Percentiles rank a stretch among this genome's conserved stretches.
Evolutionary conservation across 2,888 invertebrate species (phyloP).

Genomic region (Plagiodera versicolora): DNA sequence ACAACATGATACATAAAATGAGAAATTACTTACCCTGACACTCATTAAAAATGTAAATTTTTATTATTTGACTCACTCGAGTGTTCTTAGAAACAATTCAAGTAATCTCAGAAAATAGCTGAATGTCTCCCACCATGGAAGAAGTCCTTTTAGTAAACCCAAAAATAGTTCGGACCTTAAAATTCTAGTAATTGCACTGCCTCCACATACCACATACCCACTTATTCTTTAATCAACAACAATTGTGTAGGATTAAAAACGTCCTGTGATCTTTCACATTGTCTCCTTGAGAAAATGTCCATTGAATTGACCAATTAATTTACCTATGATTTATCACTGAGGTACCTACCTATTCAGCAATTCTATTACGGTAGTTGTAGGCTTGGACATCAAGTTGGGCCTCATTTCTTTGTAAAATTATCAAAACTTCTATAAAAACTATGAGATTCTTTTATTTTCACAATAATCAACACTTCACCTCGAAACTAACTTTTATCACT

Average conservation of each 20-base stretch:
- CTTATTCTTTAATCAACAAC: constrained; percentile 1
- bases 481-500: background rate
- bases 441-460: background rate
- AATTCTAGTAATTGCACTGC: background rate
- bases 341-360: background rate
- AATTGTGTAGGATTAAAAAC: constrained; percentile 1
- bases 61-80: background rate
- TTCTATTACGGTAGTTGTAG: background rate
- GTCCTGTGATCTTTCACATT: constrained; percentile 1
- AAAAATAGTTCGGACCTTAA: background rate
- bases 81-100: background rate
- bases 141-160: background rate
- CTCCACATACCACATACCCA: background rate
- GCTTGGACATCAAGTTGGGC: background rate
- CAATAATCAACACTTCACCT: background rate
- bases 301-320: constrained; percentile 1
- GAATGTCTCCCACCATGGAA: background rate
- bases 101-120: background rate
- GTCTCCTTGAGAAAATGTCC: constrained; percentile 1
- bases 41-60: too few relatives aligned
- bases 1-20: too few relatives aligned
- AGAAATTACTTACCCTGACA: too few relatives aligned
- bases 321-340: background rate
- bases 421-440: background rate
- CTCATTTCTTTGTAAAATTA: background rate